These are phyloP conservation scores for Dasypogon diadema DNA, from an alignment of 2,888 invertebrate species.

Conservation along the genomic window DNA sequence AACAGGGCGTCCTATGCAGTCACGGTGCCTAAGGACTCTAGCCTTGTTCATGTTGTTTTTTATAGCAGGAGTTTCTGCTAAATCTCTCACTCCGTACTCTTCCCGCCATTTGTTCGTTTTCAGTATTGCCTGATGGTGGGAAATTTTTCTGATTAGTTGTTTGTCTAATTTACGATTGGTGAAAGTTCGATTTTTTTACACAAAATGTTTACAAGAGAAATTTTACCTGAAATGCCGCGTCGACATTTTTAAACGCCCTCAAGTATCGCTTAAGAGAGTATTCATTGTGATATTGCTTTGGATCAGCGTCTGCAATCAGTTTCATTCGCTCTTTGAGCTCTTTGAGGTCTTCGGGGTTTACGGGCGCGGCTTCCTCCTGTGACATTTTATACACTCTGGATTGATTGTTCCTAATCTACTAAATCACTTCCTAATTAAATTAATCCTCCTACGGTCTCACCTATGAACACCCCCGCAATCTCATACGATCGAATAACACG, in stretches of 20 bases:
- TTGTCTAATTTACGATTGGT: background rate
- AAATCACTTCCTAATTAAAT: constrained; percentile 24
- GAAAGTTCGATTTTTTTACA: constrained; percentile 5
- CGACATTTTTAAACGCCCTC: constrained; percentile 79
- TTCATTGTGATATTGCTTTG: constrained; percentile 80
- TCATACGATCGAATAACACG: background rate
- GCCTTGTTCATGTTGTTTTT: constrained; percentile 77
- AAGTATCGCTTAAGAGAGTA: constrained; percentile 79
- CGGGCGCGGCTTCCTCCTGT: constrained; percentile 67
- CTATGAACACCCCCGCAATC: constrained; percentile 6
- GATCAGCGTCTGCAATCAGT: constrained; percentile 79
- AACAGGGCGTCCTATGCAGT: constrained; percentile 80
- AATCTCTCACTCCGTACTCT: constrained; percentile 76
- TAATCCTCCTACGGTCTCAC: background rate
- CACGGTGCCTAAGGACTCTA: constrained; percentile 78
- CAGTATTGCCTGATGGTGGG: constrained; percentile 74
- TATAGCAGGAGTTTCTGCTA: constrained; percentile 70
- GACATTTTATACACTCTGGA: constrained; percentile 62
- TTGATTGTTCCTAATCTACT: background rate
- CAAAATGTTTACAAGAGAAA: background rate
- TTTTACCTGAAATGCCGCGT: constrained; percentile 79
- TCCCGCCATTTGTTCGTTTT: constrained; percentile 85
- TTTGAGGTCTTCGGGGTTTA: constrained; percentile 75
- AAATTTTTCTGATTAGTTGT: constrained; percentile 10
- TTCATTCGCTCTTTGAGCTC: constrained; percentile 79